phyloP scores from a whole-genome alignment of 2,113 vertebrate species.

The Oreocharis arfaki region DNA sequence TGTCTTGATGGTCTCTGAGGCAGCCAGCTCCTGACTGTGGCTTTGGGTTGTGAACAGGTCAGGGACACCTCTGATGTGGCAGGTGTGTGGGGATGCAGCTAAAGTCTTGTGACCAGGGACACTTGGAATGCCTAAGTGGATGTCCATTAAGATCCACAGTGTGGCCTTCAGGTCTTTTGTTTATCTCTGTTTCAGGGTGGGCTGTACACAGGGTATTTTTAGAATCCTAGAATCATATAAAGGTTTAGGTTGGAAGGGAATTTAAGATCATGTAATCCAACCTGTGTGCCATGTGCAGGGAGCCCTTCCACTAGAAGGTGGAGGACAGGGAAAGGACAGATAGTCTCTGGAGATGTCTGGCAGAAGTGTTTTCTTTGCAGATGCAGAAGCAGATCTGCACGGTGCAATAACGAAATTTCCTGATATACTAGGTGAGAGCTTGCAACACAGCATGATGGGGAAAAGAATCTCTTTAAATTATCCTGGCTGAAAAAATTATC shows the following conservation, averaged over 20 bases:
- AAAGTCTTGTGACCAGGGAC: not conserved
- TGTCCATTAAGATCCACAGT: not conserved
- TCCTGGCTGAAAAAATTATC: not conserved
- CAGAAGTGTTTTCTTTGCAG: not conserved
- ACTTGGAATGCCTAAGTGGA: rapidly evolving
- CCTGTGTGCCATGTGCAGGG: too few species aligned
- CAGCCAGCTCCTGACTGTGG: not conserved
- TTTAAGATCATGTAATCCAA: not conserved
- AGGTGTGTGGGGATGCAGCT: not conserved
- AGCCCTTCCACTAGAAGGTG: not conserved
- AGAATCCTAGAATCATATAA: not conserved
- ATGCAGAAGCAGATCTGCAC: not conserved
- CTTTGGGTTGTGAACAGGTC: not conserved
- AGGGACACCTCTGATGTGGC: not conserved
- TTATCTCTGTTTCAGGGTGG: not conserved
- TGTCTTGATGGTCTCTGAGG: not conserved
- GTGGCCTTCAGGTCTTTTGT: not conserved
- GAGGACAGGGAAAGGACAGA: not conserved
- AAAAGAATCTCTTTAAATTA: not conserved
- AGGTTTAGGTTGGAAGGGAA: not conserved
- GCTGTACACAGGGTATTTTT: not conserved
- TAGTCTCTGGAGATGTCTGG: not conserved
- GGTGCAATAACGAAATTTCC: rapidly evolving
- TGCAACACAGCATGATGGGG: not conserved
- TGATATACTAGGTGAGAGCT: not conserved